Conservation (phyloP, 2,113 vertebrate species). For the Cricetomys ansorgei region DNA sequence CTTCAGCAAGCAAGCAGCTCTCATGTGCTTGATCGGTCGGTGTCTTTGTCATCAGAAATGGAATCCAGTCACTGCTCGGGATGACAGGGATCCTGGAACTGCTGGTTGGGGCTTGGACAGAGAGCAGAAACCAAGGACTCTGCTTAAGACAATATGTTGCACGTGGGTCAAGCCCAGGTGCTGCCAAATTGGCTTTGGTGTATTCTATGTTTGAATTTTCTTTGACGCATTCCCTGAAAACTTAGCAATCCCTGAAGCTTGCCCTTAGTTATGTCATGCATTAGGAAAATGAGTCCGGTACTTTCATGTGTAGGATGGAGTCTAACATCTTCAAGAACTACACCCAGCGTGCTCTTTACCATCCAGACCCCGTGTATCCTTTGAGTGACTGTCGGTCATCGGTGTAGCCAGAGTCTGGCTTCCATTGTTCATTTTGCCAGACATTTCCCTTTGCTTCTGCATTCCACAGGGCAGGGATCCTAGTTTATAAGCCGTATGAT, state of each 20-base stretch:
- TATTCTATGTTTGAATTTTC: background rate
- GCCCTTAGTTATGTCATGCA: background rate
- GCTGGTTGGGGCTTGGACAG: background rate
- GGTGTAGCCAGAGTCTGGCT: background rate
- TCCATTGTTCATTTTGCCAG: background rate
- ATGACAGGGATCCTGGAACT: background rate
- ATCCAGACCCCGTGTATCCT: rapidly evolving
- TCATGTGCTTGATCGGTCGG: background rate
- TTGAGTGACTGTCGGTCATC: rapidly evolving
- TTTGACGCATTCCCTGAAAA: background rate
- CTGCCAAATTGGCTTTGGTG: background rate
- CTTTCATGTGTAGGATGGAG: background rate
- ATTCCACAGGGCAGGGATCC: background rate
- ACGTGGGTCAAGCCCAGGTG: background rate
- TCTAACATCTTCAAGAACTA: background rate
- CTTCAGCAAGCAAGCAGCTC: background rate
- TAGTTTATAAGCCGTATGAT: background rate
- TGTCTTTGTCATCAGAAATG: background rate
- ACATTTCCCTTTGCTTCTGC: background rate
- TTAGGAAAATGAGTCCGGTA: background rate
- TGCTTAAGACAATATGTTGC: background rate
- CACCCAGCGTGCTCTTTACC: rapidly evolving
- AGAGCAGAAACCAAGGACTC: background rate
- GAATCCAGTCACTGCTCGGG: background rate
- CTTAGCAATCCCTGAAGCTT: background rate